Percentiles rank a stretch among this genome's conserved stretches.
phyloP scores from a whole-genome alignment of 2,888 invertebrate species.

The Osmoderma eremita region DNA sequence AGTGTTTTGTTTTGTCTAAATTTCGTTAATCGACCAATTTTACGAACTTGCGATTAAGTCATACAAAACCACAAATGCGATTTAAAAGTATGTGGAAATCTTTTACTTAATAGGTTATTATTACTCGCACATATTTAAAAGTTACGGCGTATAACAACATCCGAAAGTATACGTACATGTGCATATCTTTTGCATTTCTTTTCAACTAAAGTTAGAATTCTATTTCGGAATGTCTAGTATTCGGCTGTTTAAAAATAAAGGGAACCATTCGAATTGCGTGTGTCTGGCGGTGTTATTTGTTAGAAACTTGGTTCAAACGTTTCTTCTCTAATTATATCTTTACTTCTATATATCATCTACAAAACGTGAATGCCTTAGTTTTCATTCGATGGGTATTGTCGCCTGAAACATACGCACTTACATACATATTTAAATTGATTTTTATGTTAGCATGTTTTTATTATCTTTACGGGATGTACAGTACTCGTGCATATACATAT shows the following conservation, averaged over 20 bases:
- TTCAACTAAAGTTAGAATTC: constrained; percentile 38
- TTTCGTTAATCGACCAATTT: too few relatives aligned
- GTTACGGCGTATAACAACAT: neutral
- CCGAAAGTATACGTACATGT: constrained; percentile 7
- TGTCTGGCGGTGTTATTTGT: constrained; percentile 13
- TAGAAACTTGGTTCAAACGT: constrained; percentile 17
- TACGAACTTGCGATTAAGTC: too few relatives aligned
- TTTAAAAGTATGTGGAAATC: constrained; percentile 14
- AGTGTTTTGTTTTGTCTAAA: constrained; percentile 5
- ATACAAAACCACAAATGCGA: too few relatives aligned
- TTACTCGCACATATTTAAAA: neutral
- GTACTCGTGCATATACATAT: too few relatives aligned
- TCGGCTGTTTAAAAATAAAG: constrained; percentile 33
- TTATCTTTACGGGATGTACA: too few relatives aligned
- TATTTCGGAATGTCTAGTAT: constrained; percentile 36
- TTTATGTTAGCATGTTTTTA: too few relatives aligned
- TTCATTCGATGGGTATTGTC: too few relatives aligned
- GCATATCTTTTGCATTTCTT: constrained; percentile 33
- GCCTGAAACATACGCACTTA: too few relatives aligned
- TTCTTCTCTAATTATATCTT: constrained; percentile 10
- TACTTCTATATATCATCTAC: too few relatives aligned
- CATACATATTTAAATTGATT: too few relatives aligned
- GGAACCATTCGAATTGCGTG: constrained; percentile 27
- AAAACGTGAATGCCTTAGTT: too few relatives aligned
- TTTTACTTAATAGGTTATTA: neutral